Evolutionary conservation across 2,113 vertebrate genomes (phyloP), one percentile per base, ranked within the genome.

Genomic region (Fregata magnificens): DNA sequence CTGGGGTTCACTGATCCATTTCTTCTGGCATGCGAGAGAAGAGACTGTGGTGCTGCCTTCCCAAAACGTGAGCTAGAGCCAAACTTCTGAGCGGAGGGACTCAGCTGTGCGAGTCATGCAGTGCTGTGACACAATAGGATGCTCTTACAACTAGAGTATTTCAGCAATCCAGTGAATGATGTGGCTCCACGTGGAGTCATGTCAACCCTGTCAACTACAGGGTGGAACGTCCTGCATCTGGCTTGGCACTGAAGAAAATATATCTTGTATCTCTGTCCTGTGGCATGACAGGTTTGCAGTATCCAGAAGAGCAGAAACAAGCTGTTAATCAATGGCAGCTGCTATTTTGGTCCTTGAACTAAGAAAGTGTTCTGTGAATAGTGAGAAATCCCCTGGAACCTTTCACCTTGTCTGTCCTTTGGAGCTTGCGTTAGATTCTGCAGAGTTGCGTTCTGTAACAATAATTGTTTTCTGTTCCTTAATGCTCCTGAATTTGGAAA

Each of bases 291-390:
- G 66, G 90, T 90, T 93, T 80, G 56, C 25, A 49, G 70, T 29
- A 47, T 93, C 67, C 77, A 91, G 77, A 82, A 67, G 53, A 89
- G 83, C 77, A 92, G 86, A 81, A 95, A 78, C 56, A 92, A 92
- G 69, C 69, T 72, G 44, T 59, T 93, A 87, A 90, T 93, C 78
- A 90, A 38, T 31, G 78, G 50, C 82, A 93, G 82, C 82, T 93
- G 94, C 78, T 93, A 10, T 74, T 95, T 70, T 53, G 71, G 44
- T 94, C 56, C 77, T 90, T 88, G 69, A 94, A 80, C 55, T 82
- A 55, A 88, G 85, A 58, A 80, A 90, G 25, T 49, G 24, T 82
- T 95, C 86, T 82, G 59, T 2, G 6, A 74, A 59, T 44, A 84
- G 71, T 1, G 6, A 93, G 73, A 94, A 95, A 72, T 70, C 26